Evolutionary conservation across 2,888 invertebrate species (phyloP), one percentile per base, ranked within the genome.

Genomic region (Torymus texanus): DNA sequence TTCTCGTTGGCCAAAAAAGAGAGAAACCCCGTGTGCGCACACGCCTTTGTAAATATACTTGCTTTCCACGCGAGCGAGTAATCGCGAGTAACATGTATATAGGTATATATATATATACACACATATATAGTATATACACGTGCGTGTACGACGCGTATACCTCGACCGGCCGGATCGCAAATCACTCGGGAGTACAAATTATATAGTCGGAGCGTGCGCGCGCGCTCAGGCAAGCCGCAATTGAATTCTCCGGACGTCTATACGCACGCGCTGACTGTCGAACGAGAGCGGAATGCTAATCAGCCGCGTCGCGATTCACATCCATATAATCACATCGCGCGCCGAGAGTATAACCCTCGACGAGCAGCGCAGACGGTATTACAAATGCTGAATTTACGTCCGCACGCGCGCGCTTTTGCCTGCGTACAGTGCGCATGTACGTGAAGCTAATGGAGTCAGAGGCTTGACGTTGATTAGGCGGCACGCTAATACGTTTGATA

Each of bases 401-500:
- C 41, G 16, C n/a, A 13, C 24, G 16, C 1, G 16, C 12, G 59
- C 70, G 68, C 68, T 50, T 59, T 70, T 59, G 18, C 70, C 29
- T 11, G 14, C 3, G 70, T 41, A 41, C 41, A 1, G 65, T 41
- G 10, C 41, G 8, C 10, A 41, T 41, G 10, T 8, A 8, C 8
- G 41, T 1, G 41, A 41, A 8, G 41, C 71, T 79, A 71, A 76
- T 77, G 67, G 78, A 81, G 80, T 78, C 75, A 41, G 72, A 24
- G n/a, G 53, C 53, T 75, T 72, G 82, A 80, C 81, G 71, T 77
- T 79, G 78, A 79, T 84, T 79, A 80, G 78, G 80, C 79, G 82
- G 80, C 70, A 83, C 84, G 85, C 86, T 86, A 85, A 85, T 86
- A 86, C 85, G 83, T 83, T 84, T 82, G 85, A 87, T 85, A 84